phyloP scores from a whole-genome alignment of 2,888 invertebrate genomes.

The Trileptium ribeirensis region DNA sequence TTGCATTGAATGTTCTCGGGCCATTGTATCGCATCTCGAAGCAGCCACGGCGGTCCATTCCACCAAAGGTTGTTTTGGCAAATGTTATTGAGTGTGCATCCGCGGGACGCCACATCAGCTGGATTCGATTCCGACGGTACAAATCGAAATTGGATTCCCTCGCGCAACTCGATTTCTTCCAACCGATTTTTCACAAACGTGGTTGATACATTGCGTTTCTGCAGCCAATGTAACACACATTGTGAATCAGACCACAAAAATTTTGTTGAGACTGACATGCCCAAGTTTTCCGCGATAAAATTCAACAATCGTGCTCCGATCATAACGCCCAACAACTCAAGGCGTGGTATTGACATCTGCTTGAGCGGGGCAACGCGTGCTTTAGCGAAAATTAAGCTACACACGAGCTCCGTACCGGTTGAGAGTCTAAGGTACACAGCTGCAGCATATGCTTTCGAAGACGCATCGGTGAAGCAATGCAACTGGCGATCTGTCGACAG shows the following conservation, averaged over 20 bases:
- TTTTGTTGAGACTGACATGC: neutral
- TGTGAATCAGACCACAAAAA: neutral
- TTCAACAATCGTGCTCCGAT: neutral
- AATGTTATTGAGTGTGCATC: too few relatives aligned
- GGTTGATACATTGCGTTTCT: neutral
- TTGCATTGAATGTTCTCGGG: too few relatives aligned
- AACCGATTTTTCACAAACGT: constrained; percentile 6
- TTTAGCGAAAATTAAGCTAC: neutral
- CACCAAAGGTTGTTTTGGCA: too few relatives aligned
- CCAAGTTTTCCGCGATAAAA: neutral
- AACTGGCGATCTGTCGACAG: neutral
- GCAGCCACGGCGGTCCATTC: too few relatives aligned
- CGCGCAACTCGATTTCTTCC: neutral
- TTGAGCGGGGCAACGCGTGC: neutral
- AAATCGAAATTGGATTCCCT: neutral
- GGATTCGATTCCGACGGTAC: constrained; percentile 38
- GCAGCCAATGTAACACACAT: constrained; percentile 8
- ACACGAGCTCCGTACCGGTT: neutral
- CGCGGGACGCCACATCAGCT: constrained; percentile 34
- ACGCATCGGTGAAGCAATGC: neutral
- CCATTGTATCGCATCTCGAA: too few relatives aligned
- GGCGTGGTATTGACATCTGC: constrained; percentile 21
- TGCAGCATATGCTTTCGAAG: neutral
- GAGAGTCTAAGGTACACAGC: neutral
- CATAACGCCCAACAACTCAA: neutral